Conservation (phyloP, 2,888 invertebrate species). For the Pterobdella sp. region DNA sequence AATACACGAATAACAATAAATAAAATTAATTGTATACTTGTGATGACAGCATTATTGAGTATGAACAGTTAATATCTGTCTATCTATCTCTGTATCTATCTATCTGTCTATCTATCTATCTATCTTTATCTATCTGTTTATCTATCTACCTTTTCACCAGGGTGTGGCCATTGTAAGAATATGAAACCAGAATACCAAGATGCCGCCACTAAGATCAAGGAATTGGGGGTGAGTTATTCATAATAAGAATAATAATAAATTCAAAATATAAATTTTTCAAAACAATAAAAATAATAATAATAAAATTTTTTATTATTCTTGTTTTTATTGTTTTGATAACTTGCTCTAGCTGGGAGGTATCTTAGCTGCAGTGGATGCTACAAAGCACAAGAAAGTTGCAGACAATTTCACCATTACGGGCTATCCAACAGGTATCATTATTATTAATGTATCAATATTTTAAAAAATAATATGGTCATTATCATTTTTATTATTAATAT, state of each 20-base stretch:
- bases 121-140: background rate
- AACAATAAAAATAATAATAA: background rate
- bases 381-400: constrained; percentile 64
- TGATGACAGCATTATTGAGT: background rate
- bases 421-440: constrained; percentile 48
- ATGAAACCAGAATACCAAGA: constrained; percentile 81
- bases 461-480: too few species aligned
- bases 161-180: constrained; percentile 73
- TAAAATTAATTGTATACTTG: too few species aligned
- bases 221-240: constrained; percentile 57
- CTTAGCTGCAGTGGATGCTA: constrained; percentile 76
- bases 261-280: background rate
- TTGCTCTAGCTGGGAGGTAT: constrained; percentile 59
- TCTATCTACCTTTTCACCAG: constrained; percentile 39
- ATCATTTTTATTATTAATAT: too few species aligned
- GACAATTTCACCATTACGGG: constrained; percentile 57
- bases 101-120: background rate
- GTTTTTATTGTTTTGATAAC: background rate
- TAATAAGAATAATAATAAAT: too few species aligned
- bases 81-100: background rate
- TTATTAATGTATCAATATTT: too few species aligned
- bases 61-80: background rate
- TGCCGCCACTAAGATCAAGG: constrained; percentile 67
- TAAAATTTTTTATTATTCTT: background rate
- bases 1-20: too few species aligned